These are phyloP conservation scores for Gymnosoma rotundatum DNA, from an alignment of 2,888 invertebrate species.

Conservation along the genomic window DNA sequence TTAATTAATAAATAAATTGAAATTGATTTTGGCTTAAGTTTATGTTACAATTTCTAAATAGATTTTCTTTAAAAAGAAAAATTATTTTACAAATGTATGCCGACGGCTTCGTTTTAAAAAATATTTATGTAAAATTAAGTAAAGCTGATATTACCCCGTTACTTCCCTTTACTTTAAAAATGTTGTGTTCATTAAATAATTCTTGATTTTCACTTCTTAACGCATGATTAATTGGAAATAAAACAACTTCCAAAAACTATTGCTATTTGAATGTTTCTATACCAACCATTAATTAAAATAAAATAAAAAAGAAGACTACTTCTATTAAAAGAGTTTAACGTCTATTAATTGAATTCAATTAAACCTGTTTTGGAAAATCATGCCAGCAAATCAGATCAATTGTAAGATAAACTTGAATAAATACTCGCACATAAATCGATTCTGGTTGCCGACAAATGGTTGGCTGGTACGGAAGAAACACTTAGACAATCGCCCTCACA, in stretches of 20 bases:
- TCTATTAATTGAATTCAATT: constrained; percentile 21
- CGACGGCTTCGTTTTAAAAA: no score
- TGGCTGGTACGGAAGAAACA: neutral
- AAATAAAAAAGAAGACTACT: constrained; percentile 2
- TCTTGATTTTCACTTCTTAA: neutral
- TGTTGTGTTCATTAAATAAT: neutral
- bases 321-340: constrained; percentile 9
- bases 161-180: neutral
- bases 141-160: neutral
- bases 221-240: neutral
- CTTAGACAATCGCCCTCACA: constrained; percentile 29
- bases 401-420: neutral
- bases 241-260: neutral
- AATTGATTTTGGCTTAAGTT: no score
- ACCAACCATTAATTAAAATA: constrained; percentile 19
- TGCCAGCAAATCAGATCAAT: constrained; percentile 45
- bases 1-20: no score
- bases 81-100: no score
- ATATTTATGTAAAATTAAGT: neutral
- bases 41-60: no score
- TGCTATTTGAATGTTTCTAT: neutral
- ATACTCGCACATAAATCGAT: constrained; percentile 7
- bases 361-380: constrained; percentile 24
- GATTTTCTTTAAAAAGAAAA: no score
- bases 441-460: constrained; percentile 20